Evolutionary conservation across 23 tunicate species (phyloP).

Genomic region (Botrylloides violaceus): DNA sequence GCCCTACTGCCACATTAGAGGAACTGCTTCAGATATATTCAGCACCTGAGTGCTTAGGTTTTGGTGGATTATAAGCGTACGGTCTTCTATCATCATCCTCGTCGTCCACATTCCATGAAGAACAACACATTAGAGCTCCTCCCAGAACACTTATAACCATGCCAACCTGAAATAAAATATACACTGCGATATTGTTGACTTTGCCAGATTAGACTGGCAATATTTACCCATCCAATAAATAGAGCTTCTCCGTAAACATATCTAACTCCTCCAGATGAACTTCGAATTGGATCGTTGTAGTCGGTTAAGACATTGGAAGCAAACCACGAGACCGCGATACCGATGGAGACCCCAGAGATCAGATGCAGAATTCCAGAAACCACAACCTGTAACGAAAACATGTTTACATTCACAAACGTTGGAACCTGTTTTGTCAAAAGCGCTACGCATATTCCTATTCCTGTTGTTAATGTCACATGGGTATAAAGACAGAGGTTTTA

Average conservation of each 20-base stretch:
- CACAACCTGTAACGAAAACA: constrained; percentile 54
- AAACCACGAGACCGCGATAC: constrained; percentile 91
- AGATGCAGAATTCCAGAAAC: constrained; percentile 41
- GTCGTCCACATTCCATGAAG: constrained; percentile 59
- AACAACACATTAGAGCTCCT: constrained; percentile 50
- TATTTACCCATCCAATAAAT: constrained; percentile 84
- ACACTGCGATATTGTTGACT: not conserved
- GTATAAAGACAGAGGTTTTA: no score
- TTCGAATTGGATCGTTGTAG: constrained; percentile 33
- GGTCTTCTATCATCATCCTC: constrained; percentile 36
- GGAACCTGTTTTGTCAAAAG: no score
- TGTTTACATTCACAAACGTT: no score
- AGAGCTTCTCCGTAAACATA: constrained; percentile 90
- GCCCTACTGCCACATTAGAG: not conserved
- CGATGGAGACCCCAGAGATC: constrained; percentile 45
- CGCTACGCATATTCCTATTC: no score
- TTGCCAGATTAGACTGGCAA: not conserved
- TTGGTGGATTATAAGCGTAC: constrained; percentile 78
- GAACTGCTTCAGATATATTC: constrained; percentile 54
- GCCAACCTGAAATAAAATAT: constrained; percentile 23
- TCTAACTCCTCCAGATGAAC: constrained; percentile 26
- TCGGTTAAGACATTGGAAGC: constrained; percentile 77
- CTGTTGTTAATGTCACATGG: no score
- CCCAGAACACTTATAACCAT: constrained; percentile 65
- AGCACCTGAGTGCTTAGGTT: constrained; percentile 53